Evolutionary conservation across 2,113 vertebrate genomes (phyloP).

Genomic region (Laticauda laticaudata): DNA sequence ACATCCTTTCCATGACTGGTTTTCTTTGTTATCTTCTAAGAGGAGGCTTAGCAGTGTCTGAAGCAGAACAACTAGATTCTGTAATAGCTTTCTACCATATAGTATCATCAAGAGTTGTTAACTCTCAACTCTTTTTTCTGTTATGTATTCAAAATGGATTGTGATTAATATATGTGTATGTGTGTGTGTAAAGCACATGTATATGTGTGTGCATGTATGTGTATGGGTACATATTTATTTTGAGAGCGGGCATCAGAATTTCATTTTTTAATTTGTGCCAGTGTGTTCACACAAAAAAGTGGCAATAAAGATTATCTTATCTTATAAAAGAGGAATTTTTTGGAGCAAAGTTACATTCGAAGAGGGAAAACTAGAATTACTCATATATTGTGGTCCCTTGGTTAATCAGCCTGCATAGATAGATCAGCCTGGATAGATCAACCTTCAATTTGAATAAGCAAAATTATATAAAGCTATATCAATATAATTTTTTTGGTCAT

Average conservation of each 20-base stretch:
- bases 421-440: background rate
- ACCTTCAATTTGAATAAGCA: background rate
- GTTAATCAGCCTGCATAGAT: background rate
- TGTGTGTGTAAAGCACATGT: too few relatives aligned
- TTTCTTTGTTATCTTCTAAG: background rate
- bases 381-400: background rate
- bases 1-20: background rate
- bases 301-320: background rate
- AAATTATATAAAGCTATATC: background rate
- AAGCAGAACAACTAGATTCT: background rate
- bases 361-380: background rate
- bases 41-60: background rate
- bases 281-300: background rate
- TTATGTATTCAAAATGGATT: too few relatives aligned
- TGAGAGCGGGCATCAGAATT: background rate
- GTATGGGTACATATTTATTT: background rate
- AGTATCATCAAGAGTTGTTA: too few relatives aligned
- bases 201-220: too few relatives aligned
- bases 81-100: background rate
- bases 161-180: too few relatives aligned
- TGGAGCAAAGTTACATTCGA: background rate
- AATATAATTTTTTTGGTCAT: background rate
- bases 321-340: background rate
- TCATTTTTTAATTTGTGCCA: background rate
- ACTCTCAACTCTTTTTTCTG: too few relatives aligned